Evolutionary conservation across 1,140 invertebrate species (phyloP).

Genomic region (Tetranychus urticae): DNA sequence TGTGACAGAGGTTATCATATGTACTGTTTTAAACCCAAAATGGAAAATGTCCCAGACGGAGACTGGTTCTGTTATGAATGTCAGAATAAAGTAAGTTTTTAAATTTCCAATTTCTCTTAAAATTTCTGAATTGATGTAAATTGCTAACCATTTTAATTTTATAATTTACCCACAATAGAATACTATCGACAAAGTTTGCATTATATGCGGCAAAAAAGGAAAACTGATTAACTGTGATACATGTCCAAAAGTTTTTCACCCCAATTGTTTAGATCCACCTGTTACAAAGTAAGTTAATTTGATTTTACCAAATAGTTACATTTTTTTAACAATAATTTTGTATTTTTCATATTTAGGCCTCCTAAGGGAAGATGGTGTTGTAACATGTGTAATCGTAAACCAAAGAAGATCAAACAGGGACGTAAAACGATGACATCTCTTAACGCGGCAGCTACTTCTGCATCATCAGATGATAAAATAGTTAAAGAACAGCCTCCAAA

Average conservation of each 20-base stretch:
- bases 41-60: conserved; percentile 82
- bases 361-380: conserved; percentile 17
- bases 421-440: neutral
- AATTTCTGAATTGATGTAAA: neutral
- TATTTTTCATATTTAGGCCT: conserved; percentile 13
- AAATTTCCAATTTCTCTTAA: too few species aligned
- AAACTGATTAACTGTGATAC: conserved; percentile 48
- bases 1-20: conserved; percentile 96
- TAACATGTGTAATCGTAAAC: conserved; percentile 7
- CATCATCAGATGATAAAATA: neutral
- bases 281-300: conserved; percentile 32
- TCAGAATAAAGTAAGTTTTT: conserved; percentile 53
- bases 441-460: neutral
- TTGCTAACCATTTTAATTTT: neutral
- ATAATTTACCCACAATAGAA: conserved; percentile 15
- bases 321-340: conserved; percentile 1
- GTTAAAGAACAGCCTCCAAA: neutral
- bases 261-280: conserved; percentile 68
- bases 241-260: conserved; percentile 57
- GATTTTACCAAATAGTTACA: neutral
- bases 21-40: conserved; percentile 89
- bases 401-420: conserved; percentile 2
- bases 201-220: conserved; percentile 51
- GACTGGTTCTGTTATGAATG: conserved; percentile 95
- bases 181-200: conserved; percentile 30